A percentile compares a stretch with the other conserved stretches of the same genome.
Evolutionary conservation across 1,140 invertebrate genomes (phyloP).

Genomic region (Trichonephila clavata): DNA sequence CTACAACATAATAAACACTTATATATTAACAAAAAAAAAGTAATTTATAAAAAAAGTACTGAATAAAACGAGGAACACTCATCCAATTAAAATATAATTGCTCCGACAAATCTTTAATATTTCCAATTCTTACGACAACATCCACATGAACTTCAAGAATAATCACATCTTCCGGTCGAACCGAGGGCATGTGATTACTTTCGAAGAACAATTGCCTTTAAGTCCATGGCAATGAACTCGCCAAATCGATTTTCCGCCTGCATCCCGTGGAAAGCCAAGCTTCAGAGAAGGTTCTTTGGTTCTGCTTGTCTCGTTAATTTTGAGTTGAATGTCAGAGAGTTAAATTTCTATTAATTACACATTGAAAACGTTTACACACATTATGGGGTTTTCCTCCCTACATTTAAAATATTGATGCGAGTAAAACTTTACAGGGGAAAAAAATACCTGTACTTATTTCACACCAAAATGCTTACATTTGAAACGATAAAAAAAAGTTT

Average conservation of each 20-base stretch:
- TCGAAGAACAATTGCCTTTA: neutral
- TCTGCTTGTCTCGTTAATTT: neutral
- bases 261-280: neutral
- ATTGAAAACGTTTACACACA: neutral
- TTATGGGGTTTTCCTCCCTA: too few relatives aligned
- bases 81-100: too few relatives aligned
- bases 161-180: slow-evolving; percentile 43
- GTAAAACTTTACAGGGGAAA: too few relatives aligned
- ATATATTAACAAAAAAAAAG: too few relatives aligned
- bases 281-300: neutral
- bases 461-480: too few relatives aligned
- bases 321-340: neutral
- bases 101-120: too few relatives aligned
- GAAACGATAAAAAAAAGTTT: too few relatives aligned
- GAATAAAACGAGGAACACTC: too few relatives aligned
- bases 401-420: too few relatives aligned
- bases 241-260: neutral
- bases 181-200: neutral
- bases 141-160: neutral
- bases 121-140: neutral
- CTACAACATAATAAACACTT: too few relatives aligned
- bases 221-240: slow-evolving; percentile 24
- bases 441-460: too few relatives aligned
- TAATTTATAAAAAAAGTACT: too few relatives aligned
- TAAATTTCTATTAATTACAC: neutral